Evolutionary conservation across 2,797 vertebrate species (phyloP), one percentile per base, ranked within the genome.

Genomic region (Gymnodraco acuticeps): DNA sequence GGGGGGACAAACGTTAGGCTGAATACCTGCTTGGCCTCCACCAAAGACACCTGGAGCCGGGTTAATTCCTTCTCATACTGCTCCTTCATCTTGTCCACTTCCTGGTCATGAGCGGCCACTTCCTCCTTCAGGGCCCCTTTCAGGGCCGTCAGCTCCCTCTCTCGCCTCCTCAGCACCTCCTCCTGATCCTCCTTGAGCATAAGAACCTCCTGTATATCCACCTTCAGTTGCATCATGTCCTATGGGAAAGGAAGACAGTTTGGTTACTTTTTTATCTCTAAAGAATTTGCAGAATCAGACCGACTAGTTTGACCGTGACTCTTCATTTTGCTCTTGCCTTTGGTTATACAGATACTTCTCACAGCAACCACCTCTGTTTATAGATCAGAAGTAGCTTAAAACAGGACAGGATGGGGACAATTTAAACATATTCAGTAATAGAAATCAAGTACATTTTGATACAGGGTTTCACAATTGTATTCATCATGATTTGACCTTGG

Each of bases 41-140:
- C 96, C 80, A 97, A 89, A 27, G 93, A 95, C 12, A 88, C 81
- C 17, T 95, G 92, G 62, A 99, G 92, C 68, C 84, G 82, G 59
- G 89, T 94, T 61, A 98, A 92, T 87, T 99, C 97, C 5, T 94
- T 94, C 23, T 96, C 93, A 0, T 98, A 97, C 54, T 98, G 96
- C 52, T 98, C 98, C 93, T 92, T 97, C 78, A 99, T 95, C 87
- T 94, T 96, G 92, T 99, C 98, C 91, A 99, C 95, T 87, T 99
- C 98, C 87, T 93, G 95, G 84, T 99, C 98, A 0, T 99, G 98
- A 83, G 94, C 96, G 2, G 97, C 95, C 27, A 99, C 98, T 84
- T 99, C 98, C 71, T 99, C 98, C 86, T 99, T 99, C 75, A 99
- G 86, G 10, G 97, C 98, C 62, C 98, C 98, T 88, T 98, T 99